phyloP scores from a whole-genome alignment of 2,113 vertebrate species.

The Microcebus murinus region DNA sequence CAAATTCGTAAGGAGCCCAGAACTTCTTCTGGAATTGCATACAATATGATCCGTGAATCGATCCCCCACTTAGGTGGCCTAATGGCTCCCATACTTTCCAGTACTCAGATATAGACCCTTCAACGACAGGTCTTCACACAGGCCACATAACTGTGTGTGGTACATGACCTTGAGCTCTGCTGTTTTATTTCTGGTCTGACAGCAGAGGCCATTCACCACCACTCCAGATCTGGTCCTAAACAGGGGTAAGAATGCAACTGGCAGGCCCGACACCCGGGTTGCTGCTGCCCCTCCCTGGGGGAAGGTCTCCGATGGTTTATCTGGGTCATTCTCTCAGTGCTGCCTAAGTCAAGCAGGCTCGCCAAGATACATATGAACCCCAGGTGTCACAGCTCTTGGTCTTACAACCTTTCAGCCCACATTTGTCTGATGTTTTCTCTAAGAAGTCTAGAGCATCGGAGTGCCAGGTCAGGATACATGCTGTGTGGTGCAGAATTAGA shows the following conservation, averaged over 20 bases:
- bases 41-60: not conserved
- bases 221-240: not conserved
- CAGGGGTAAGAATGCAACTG: no score
- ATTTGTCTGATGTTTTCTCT: not conserved
- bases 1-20: not conserved
- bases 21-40: not conserved
- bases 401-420: not conserved
- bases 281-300: not conserved
- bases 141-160: not conserved
- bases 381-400: no score
- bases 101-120: not conserved
- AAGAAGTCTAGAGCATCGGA: not conserved
- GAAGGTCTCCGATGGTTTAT: no score
- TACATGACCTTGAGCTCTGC: not conserved
- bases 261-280: fast-evolving
- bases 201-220: fast-evolving
- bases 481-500: not conserved
- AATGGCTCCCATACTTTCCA: not conserved
- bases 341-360: fast-evolving
- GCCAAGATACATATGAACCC: no score
- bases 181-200: not conserved
- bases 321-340: fast-evolving
- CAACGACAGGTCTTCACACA: not conserved
- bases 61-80: not conserved
- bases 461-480: no score